Evolutionary conservation across 2,888 invertebrate species (phyloP), one percentile per base, ranked within the genome.

Genomic region (Brachylomia viminalis): DNA sequence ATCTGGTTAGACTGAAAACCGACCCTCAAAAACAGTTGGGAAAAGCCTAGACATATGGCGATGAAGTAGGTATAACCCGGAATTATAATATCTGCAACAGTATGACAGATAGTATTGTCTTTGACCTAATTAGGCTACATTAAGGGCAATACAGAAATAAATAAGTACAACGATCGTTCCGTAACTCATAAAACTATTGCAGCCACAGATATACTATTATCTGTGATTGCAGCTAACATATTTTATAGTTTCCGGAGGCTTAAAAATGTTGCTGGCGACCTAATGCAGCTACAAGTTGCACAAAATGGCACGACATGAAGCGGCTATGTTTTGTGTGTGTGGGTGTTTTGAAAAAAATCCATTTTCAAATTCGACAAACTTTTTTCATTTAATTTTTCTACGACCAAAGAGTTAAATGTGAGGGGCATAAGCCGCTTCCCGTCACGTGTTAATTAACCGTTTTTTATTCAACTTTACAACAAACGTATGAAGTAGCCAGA

Each of bases 401-500:
- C 62, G 23, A 7, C 11, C 62, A 58, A 27, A 49, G 56, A 66
- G 80, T 69, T 59, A 72, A 67, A 80, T 70, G 58, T 11, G n/a
- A 38, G 69, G 49, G 58, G 23, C 38, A 33, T 64, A 67, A 81
- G 75, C 75, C 58, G 61, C 58, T 59, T 81, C 49, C 30, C 81
- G 81, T 67, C 67, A 47, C 70, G 61, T 80, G 74, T 74, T 82
- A 84, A 82, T 82, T 84, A 82, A 82, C 52, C 67, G 52, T 54
- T 70, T 83, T 83, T 54, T 68, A 84, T 72, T 67, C 30, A 68
- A 72, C 69, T 68, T 84, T 80, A 68, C 33, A 59, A 49, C 58
- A 72, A 72, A 79, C 75, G 75, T 49, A 77, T 33, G 42, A 80
- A 68, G 62, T 72, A 72, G 13, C 64, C 20, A 20, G 54, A n/a